Evolutionary conservation across 2,113 vertebrate genomes (phyloP), one percentile per base, ranked within the genome.

Genomic region (Agelaius phoeniceus): DNA sequence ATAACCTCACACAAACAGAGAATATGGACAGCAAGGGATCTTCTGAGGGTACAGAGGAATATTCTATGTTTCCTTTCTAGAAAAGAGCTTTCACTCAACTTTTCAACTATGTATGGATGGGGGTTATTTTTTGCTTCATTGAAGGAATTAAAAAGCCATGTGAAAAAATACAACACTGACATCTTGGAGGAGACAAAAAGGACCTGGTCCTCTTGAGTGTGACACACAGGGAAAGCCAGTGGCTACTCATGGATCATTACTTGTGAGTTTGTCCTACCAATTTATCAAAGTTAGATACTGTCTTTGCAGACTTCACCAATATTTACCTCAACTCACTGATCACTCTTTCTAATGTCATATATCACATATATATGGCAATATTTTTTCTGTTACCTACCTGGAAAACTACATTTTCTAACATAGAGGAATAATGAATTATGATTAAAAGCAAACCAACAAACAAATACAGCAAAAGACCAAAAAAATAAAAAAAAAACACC

Each of bases 401-500:
- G 31, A 79, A 87, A 89, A 41, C 16, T 37, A 11, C 2, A 5
- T 57, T 71, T 75, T 79, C 28, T 54, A 11, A 73, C 62, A 77
- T 14, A 75, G 4, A 59, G 7, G 5, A 54, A 61, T 28, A 59
- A 78, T 9, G 4, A 86, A 59, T 33, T 3, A 30, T 24, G 28
- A 39, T 58, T 74, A 11, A 13, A 13, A 46, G 14, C 39, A 68
- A 48, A 19, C 7, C 28, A 73, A 22, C 21, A 44, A 59, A 37
- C 4, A 22, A 27, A 33, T 49, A 46, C 15, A 31, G 59, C 33
- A 84, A 48, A 41, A 15, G 1, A 13, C 3, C 3, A 15, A 9
- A 22, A 17, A 54, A 30, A 19, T 5, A 9, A 13, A 16, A 44
- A 44, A 35, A 2, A 5, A 4, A 1, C 0, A 0, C 3, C 6